Evolutionary conservation across 2,888 invertebrate genomes (phyloP).

Genomic region (Patella caerulea): DNA sequence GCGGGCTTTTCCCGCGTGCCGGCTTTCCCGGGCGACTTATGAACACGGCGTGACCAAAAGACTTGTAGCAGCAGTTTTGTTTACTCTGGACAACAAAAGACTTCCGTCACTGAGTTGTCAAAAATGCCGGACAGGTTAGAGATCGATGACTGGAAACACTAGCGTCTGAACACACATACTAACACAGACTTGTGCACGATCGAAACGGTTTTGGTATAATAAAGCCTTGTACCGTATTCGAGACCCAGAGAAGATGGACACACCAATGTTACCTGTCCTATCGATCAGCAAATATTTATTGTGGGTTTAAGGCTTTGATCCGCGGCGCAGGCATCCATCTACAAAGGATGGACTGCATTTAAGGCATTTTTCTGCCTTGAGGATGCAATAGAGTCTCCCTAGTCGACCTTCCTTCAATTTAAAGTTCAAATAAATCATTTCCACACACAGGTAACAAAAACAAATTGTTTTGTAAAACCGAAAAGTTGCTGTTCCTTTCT

Average conservation of each 20-base stretch:
- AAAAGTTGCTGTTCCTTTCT: neutral
- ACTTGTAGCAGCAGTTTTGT: conserved; percentile 1
- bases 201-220: neutral
- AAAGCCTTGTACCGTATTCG: too few species aligned
- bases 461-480: neutral
- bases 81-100: conserved; percentile 1
- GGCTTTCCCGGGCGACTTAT: neutral
- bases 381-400: conserved; percentile 17
- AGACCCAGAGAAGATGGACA: neutral
- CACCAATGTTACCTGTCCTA: conserved; percentile 7
- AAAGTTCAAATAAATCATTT: neutral
- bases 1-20: conserved; percentile 4
- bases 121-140: conserved; percentile 9
- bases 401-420: neutral
- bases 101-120: conserved; percentile 4
- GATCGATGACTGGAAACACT: conserved; percentile 6
- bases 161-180: neutral
- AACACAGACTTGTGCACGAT: neutral
- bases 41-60: conserved; percentile 9
- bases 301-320: conserved; percentile 15
- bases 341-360: conserved; percentile 21
- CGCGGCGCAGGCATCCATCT: conserved; percentile 20
- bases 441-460: conserved; percentile 10
- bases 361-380: conserved; percentile 21
- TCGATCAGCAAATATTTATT: conserved; percentile 5